Evolutionary conservation across 2,113 vertebrate genomes (phyloP).

Genomic region (Garra rufa): DNA sequence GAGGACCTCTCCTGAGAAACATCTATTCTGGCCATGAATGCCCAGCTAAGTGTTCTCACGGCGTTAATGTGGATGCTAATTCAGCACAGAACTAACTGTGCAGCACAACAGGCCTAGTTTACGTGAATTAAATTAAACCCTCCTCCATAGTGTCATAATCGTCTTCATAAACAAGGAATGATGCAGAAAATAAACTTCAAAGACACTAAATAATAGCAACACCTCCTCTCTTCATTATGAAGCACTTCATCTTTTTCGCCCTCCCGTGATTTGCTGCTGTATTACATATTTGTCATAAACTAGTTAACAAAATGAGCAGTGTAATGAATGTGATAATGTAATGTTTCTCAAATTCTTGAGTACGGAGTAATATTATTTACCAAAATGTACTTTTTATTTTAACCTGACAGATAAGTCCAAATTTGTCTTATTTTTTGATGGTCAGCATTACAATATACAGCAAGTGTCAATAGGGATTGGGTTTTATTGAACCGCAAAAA

Average conservation of each 20-base stretch:
- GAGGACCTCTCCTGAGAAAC: conserved; percentile 1
- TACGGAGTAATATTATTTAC: too few relatives aligned
- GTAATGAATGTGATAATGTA: not conserved
- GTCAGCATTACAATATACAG: too few relatives aligned
- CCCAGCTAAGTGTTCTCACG: not conserved
- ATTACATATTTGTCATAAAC: not conserved
- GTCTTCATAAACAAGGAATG: conserved; percentile 14
- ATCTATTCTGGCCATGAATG: not conserved
- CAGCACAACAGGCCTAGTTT: not conserved
- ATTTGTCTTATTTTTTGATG: too few relatives aligned
- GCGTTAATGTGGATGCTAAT: not conserved
- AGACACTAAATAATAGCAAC: not conserved
- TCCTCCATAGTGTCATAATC: not conserved
- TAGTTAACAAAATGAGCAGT: not conserved
- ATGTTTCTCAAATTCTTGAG: too few relatives aligned
- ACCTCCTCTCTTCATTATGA: not conserved
- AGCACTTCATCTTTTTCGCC: not conserved
- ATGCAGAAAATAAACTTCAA: not conserved
- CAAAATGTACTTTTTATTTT: too few relatives aligned
- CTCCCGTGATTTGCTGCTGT: not conserved
- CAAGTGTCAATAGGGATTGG: too few relatives aligned
- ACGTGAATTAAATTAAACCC: not conserved
- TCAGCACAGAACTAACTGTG: not conserved
- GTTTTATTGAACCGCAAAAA: not conserved
- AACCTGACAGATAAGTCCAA: too few relatives aligned